These are phyloP conservation scores for Cordylochernes scorpioides DNA, from an alignment of 2,888 invertebrate genomes.

Conservation along the genomic window DNA sequence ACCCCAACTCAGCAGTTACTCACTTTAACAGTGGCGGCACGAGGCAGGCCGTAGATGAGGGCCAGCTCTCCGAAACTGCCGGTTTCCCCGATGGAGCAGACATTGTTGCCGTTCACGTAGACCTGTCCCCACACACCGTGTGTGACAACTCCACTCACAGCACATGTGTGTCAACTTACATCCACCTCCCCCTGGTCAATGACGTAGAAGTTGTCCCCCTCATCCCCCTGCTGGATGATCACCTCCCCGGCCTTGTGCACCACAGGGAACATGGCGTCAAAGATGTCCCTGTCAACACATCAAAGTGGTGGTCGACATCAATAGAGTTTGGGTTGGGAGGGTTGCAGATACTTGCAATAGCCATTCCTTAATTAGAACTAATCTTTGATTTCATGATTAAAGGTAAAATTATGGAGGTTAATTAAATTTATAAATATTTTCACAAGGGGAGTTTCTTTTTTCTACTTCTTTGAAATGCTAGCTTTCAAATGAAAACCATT, in stretches of 20 bases:
- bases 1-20: no score
- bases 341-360: no score
- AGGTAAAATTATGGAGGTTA: no score
- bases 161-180: conserved; percentile 25
- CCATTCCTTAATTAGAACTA: no score
- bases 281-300: conserved; percentile 39
- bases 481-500: no score
- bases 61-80: conserved; percentile 97
- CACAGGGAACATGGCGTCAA: conserved; percentile 97
- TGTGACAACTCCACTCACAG: neutral
- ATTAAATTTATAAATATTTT: no score
- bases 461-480: no score
- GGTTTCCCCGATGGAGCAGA: conserved; percentile 78
- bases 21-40: conserved; percentile 75
- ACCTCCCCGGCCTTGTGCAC: conserved; percentile 65
- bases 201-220: conserved; percentile 94
- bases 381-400: no score
- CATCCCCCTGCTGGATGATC: conserved; percentile 81
- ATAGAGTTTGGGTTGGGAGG: no score
- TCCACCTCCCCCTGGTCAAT: conserved; percentile 94
- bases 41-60: conserved; percentile 87
- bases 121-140: no score
- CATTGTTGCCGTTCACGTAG: conserved; percentile 58
- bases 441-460: no score
- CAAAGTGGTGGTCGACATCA: no score